These are phyloP conservation scores for Xerus inauris DNA, from an alignment of 2,113 vertebrate genomes.

Conservation along the genomic window DNA sequence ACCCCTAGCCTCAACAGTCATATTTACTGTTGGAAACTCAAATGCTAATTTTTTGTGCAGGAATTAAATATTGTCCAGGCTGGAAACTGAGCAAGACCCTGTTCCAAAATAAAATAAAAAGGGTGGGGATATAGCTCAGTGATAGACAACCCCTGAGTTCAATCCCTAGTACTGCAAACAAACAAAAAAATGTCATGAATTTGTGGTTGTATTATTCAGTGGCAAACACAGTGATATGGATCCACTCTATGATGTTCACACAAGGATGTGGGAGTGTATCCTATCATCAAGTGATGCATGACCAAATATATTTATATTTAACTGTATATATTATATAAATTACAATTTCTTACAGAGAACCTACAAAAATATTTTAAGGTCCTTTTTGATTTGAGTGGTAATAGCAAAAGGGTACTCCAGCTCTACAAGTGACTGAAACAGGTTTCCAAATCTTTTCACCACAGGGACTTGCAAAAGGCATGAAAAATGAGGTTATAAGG, in stretches of 20 bases:
- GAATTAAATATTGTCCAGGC: neutral
- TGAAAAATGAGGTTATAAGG: neutral
- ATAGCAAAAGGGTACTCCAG: neutral
- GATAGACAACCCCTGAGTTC: too few species aligned
- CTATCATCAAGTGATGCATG: neutral
- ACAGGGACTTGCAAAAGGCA: neutral
- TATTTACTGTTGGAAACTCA: constrained; percentile 42
- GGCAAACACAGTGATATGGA: neutral
- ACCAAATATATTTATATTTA: neutral
- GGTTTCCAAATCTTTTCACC: neutral
- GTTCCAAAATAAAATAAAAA: neutral
- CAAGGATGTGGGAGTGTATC: neutral
- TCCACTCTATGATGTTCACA: neutral
- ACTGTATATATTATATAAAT: neutral
- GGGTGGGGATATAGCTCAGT: too few species aligned
- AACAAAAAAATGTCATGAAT: neutral
- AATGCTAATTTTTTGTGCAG: constrained; percentile 1
- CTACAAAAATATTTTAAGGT: neutral
- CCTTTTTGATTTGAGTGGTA: neutral
- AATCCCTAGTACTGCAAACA: too few species aligned
- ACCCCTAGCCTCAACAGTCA: neutral
- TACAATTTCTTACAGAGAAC: neutral
- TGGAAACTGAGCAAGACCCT: neutral
- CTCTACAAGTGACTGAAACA: neutral
- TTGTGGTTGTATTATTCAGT: neutral